These are phyloP conservation scores for Morone saxatilis DNA, from an alignment of 2,113 vertebrate species.

Conservation along the genomic window DNA sequence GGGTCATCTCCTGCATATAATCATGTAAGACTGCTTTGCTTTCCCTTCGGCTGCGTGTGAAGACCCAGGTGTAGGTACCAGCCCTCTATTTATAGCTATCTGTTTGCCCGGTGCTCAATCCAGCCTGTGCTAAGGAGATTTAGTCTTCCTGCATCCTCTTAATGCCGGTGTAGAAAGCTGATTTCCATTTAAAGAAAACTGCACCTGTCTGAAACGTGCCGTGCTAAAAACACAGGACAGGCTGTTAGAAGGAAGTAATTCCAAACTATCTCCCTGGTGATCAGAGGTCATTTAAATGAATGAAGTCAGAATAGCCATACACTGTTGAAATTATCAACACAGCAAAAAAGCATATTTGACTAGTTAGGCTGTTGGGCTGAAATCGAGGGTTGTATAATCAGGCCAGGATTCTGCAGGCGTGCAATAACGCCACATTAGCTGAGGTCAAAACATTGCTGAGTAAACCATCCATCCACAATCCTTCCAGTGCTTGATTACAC, in stretches of 20 bases:
- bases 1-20: constrained; percentile 48
- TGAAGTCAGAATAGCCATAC: neutral
- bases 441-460: constrained; percentile 17
- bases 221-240: neutral
- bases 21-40: constrained; percentile 7
- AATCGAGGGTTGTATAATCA: constrained; percentile 21
- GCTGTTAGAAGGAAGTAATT: neutral
- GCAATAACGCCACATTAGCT: constrained; percentile 5
- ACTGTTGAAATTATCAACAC: neutral
- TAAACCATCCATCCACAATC: neutral
- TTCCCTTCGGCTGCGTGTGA: constrained; percentile 6
- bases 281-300: neutral
- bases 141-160: constrained; percentile 38
- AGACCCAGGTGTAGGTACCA: constrained; percentile 47
- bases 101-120: constrained; percentile 48
- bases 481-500: neutral
- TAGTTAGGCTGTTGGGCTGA: neutral
- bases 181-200: constrained; percentile 70
- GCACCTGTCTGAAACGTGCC: constrained; percentile 12
- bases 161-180: constrained; percentile 22
- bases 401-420: neutral
- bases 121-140: constrained; percentile 65
- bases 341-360: neutral
- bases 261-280: neutral
- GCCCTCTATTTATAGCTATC: constrained; percentile 68